Conservation (phyloP, 2,888 invertebrate species). For the Teinopalpus imperialis region DNA sequence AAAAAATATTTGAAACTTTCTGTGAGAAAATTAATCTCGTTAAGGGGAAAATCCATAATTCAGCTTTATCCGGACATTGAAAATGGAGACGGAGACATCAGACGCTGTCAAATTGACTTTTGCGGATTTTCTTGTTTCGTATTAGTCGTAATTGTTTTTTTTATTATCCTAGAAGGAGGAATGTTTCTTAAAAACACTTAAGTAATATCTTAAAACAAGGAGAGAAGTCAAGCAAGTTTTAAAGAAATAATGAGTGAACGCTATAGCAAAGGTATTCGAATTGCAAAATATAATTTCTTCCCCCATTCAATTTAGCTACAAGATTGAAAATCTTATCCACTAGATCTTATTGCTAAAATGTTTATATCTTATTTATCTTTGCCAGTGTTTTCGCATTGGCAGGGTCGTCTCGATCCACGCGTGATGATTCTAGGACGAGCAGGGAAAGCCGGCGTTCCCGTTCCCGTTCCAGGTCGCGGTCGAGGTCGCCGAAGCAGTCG, state of each 20-base stretch:
- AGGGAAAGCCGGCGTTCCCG: constrained; percentile 42
- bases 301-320: constrained; percentile 26
- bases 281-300: constrained; percentile 39
- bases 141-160: neutral
- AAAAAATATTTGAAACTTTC: too few relatives aligned
- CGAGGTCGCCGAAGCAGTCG: constrained; percentile 44
- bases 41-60: too few relatives aligned
- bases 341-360: constrained; percentile 42
- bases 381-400: constrained; percentile 90
- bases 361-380: constrained; percentile 81
- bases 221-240: neutral
- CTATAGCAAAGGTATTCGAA: constrained; percentile 65
- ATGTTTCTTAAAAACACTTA: constrained; percentile 3
- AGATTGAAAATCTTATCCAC: constrained; percentile 27
- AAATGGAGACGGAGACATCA: too few relatives aligned
- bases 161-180: neutral
- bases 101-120: constrained; percentile 6
- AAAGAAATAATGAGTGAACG: constrained; percentile 52
- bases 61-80: too few relatives aligned
- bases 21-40: too few relatives aligned
- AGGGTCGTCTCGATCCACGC: constrained; percentile 84
- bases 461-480: constrained; percentile 48
- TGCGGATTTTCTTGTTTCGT: constrained; percentile 2
- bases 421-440: constrained; percentile 77
- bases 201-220: neutral